phyloP scores from a whole-genome alignment of 2,888 invertebrate species.

The Diarsia mendica region DNA sequence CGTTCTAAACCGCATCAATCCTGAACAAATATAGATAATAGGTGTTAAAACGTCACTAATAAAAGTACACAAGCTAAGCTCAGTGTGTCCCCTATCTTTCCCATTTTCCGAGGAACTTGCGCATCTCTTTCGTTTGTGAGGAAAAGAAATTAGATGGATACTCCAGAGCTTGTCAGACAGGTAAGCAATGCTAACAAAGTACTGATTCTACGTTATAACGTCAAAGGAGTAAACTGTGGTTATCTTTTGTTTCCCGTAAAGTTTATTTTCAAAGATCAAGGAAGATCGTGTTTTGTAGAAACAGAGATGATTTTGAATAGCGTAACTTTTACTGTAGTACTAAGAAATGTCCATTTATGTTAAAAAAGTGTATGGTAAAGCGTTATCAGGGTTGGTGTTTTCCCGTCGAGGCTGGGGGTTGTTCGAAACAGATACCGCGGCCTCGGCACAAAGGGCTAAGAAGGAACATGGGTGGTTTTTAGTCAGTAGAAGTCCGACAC shows the following conservation, averaged over 20 bases:
- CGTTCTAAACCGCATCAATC: too few species aligned
- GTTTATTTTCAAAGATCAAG: neutral
- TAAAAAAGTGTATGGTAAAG: too few species aligned
- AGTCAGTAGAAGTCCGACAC: too few species aligned
- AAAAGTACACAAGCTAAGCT: neutral
- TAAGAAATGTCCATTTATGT: too few species aligned
- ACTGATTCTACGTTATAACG: conserved; percentile 18
- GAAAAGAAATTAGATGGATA: conserved; percentile 54
- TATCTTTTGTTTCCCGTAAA: conserved; percentile 1
- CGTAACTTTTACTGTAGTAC: too few species aligned
- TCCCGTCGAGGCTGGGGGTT: too few species aligned
- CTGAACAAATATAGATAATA: neutral
- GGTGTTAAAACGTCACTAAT: neutral
- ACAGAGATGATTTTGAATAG: neutral
- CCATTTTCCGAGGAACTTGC: conserved; percentile 26
- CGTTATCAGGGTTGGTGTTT: too few species aligned
- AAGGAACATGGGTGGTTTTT: too few species aligned
- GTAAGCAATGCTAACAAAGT: conserved; percentile 29
- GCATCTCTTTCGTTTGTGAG: conserved; percentile 49
- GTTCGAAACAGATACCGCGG: too few species aligned
- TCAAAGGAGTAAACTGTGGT: conserved; percentile 11
- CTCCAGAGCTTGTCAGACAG: conserved; percentile 36
- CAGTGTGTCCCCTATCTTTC: conserved; percentile 42
- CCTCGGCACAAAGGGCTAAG: too few species aligned
- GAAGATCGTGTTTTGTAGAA: neutral